phyloP scores from a whole-genome alignment of 2,888 invertebrate species.

The Rapana venosa region DNA sequence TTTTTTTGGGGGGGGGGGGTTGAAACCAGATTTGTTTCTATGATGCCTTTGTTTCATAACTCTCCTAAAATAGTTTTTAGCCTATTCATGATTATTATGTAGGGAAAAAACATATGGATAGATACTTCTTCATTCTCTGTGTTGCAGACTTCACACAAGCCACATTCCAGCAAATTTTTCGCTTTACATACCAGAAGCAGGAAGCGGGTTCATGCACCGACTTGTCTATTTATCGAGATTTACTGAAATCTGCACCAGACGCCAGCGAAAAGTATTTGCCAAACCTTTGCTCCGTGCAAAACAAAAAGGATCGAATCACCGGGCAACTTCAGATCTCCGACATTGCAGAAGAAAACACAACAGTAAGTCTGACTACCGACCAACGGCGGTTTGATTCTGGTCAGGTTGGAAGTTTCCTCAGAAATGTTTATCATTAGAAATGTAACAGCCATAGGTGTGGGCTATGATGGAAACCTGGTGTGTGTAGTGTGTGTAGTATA shows the following conservation, averaged over 20 bases:
- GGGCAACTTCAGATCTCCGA: neutral
- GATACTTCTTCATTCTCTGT: neutral
- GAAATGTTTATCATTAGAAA: too few species aligned
- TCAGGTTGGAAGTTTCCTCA: too few species aligned
- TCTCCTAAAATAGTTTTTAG: too few species aligned
- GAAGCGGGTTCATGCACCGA: neutral
- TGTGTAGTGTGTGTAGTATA: too few species aligned
- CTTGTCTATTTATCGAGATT: neutral
- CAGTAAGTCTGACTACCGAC: neutral
- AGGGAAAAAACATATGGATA: neutral
- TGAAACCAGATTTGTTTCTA: too few species aligned
- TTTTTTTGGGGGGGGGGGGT: too few species aligned
- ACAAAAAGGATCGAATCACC: neutral
- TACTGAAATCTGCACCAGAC: neutral
- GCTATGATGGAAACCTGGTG: too few species aligned
- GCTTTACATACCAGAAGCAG: neutral
- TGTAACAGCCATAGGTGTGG: too few species aligned
- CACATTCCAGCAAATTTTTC: constrained; percentile 2
- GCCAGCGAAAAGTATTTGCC: neutral
- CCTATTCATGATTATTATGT: neutral
- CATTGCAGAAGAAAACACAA: neutral
- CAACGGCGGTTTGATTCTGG: too few species aligned
- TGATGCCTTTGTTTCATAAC: too few species aligned
- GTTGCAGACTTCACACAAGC: neutral
- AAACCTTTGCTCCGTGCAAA: neutral